Conservation (phyloP, 2,888 invertebrate genomes). For the Petrolisthes manimaculis region DNA sequence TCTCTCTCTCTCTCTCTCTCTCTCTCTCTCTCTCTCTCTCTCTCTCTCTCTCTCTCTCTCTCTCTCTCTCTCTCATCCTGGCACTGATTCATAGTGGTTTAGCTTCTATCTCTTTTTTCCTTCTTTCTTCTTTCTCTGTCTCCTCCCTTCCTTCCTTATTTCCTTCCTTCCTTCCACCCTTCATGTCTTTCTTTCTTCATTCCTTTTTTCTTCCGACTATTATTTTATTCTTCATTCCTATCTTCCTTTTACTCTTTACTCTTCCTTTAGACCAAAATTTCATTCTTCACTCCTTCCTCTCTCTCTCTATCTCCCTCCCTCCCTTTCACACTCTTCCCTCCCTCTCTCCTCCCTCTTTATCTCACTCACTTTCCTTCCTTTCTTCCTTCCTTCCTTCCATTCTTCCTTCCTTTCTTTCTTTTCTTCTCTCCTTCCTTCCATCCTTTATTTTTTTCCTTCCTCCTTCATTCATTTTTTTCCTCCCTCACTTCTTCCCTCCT, state of each 20-base stretch:
- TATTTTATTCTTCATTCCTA: background rate
- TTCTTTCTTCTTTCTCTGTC: background rate
- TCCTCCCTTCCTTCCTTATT: background rate
- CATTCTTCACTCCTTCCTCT: background rate
- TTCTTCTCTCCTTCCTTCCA: background rate
- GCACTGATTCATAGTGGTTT: background rate
- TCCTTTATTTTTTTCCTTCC: background rate
- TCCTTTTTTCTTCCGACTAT: background rate
- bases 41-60: constrained; percentile 13
- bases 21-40: constrained; percentile 13
- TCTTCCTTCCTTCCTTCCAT: background rate
- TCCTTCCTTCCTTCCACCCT: background rate
- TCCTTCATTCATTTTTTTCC: background rate
- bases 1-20: constrained; percentile 9
- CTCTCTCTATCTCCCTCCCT: too few relatives aligned
- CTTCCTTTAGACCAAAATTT: background rate
- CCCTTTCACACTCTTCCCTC: too few relatives aligned
- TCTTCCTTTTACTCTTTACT: too few relatives aligned
- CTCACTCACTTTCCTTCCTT: background rate
- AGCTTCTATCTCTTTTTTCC: background rate
- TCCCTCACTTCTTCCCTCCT: background rate
- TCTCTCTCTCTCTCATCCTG: constrained; percentile 10
- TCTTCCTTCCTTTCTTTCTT: background rate
- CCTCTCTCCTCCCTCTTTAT: background rate
- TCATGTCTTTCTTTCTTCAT: background rate